These are phyloP conservation scores for Propsilocerus akamusi DNA, from an alignment of 1,140 invertebrate species.

Conservation along the genomic window DNA sequence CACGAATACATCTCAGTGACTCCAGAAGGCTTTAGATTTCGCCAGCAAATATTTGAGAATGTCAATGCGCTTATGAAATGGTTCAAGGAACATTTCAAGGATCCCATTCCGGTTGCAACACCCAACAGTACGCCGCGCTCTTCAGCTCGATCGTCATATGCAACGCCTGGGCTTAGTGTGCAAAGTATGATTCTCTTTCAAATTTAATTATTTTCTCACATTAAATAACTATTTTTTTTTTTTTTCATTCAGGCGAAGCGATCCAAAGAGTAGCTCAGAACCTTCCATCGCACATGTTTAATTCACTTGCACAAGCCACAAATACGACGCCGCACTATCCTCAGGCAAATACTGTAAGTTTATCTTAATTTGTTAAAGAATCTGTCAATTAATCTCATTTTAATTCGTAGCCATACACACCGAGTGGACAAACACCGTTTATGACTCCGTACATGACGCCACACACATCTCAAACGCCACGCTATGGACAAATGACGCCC, in stretches of 20 bases:
- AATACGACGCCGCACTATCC: conserved; percentile 47
- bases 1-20: conserved; percentile 87
- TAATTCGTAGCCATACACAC: conserved; percentile 47
- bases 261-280: conserved; percentile 55
- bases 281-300: conserved; percentile 51
- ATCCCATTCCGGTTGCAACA: conserved; percentile 62
- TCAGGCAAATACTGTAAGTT: conserved; percentile 29
- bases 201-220: conserved; percentile 12
- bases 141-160: conserved; percentile 43
- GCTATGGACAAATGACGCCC: conserved; percentile 37
- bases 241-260: conserved; percentile 30
- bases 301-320: conserved; percentile 45
- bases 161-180: conserved; percentile 39
- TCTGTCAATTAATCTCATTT: conserved; percentile 1
- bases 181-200: conserved; percentile 10
- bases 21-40: conserved; percentile 82
- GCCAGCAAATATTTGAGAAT: conserved; percentile 72
- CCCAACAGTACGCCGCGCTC: conserved; percentile 46
- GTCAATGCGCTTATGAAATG: conserved; percentile 73
- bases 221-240: not conserved
- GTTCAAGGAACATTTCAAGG: conserved; percentile 96
- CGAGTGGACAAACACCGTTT: conserved; percentile 75
- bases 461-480: conserved; percentile 37
- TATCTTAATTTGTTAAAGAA: conserved; percentile 14
- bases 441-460: conserved; percentile 75